phyloP scores from a whole-genome alignment of 2,888 invertebrate species.

The Polydesmus complanatus region DNA sequence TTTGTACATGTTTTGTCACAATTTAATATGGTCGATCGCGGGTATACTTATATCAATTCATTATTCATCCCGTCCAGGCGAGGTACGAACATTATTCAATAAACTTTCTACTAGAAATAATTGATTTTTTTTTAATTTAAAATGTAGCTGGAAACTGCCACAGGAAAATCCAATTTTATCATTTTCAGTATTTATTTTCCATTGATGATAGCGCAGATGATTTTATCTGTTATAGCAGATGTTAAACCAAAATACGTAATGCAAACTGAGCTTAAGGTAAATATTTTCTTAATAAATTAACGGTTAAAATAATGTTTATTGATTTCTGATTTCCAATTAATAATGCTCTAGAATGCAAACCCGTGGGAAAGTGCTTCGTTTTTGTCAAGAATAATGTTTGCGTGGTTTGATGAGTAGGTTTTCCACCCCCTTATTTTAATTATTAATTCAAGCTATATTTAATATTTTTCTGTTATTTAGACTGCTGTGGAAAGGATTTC shows the following conservation, averaged over 20 bases:
- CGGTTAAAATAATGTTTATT: too few species aligned
- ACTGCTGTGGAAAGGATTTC: slow-evolving; percentile 47
- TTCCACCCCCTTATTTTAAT: background rate
- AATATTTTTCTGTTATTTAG: background rate
- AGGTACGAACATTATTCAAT: background rate
- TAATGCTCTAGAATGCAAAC: slow-evolving; percentile 5
- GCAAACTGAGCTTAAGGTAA: background rate
- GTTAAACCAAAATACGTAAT: slow-evolving; percentile 39
- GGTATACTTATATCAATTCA: background rate
- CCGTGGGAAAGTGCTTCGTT: slow-evolving; percentile 9
- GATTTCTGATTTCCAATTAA: too few species aligned
- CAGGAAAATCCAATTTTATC: background rate
- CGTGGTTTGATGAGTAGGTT: slow-evolving; percentile 12
- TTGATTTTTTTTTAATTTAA: background rate
- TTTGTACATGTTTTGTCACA: background rate
- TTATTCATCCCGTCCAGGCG: background rate
- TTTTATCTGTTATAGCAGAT: slow-evolving; percentile 52
- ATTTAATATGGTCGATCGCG: background rate
- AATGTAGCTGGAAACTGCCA: background rate
- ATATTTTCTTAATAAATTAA: too few species aligned
- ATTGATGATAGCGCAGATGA: background rate
- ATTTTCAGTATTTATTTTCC: background rate
- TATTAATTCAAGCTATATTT: background rate
- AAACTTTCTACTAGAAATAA: background rate
- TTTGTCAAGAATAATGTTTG: slow-evolving; percentile 6